Evolutionary conservation across 1,140 invertebrate genomes (phyloP), one percentile per base, ranked within the genome.

Genomic region (Drosophila pruinosa): DNA sequence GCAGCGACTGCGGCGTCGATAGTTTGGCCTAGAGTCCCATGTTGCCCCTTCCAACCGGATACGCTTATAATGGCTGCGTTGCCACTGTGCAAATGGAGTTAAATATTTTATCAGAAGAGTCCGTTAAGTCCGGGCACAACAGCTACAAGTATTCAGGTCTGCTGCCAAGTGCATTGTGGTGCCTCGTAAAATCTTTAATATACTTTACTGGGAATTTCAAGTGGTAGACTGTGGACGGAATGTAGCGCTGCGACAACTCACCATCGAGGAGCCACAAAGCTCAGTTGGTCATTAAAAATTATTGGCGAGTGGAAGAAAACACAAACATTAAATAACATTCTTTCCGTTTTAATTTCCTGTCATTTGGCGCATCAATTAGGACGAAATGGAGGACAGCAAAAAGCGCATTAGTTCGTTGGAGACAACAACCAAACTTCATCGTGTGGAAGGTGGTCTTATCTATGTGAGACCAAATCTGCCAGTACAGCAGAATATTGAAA

Each of bases 401-500:
- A 12, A 54, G 36, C 56, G 31, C 41, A 54, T 5, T 22, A 64
- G 52, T 12, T 63, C 57, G 28, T 10, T 8, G 28, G 28, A 31
- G 31, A 34, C 31, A 3, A 28, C 64, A 10, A 59, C 85, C 3
- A 86, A 89, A 26, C 57, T 62, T 0, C 89, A 90, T 48, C 89
- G 89, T 47, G 62, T 89, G 15, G 89, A 90, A 48, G 89, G 86
- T 24, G 90, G 90, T 24, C 74, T 91, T 34, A 91, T 91, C 53
- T 89, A 77, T 59, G 64, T 77, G 43, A 74, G 89, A 72, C 83
- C 90, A 8, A 90, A 89, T 76, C 64, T 91, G 24, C 81, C 89
- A 59, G 82, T 75, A 50, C 86, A 80, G 38, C 76, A 79, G 68
- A 75, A 90, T 54, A 78, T 81, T 53, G 59, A 91, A 72, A 89